phyloP scores from a whole-genome alignment of 2,888 invertebrate genomes.

The Agrotis clavis region DNA sequence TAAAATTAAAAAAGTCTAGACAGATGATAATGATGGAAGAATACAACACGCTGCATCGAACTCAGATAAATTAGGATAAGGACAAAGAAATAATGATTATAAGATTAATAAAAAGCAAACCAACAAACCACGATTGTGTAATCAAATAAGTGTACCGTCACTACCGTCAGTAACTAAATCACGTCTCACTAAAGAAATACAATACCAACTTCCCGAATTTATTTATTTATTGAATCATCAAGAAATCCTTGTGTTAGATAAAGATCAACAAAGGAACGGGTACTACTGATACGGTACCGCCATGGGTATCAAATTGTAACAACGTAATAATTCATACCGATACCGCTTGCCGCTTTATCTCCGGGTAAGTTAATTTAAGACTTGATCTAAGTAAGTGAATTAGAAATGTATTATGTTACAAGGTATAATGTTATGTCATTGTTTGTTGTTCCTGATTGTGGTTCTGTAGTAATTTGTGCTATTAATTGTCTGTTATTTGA shows the following conservation, averaged over 20 bases:
- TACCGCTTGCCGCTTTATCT: constrained; percentile 50
- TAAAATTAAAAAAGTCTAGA: neutral
- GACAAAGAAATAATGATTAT: neutral
- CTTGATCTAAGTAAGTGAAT: constrained; percentile 49
- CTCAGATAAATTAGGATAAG: neutral
- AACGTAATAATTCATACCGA: constrained; percentile 58
- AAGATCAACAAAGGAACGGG: constrained; percentile 48
- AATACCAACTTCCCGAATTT: constrained; percentile 48
- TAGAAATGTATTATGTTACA: constrained; percentile 52
- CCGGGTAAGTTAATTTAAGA: constrained; percentile 52
- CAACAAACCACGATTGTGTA: neutral
- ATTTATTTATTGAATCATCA: constrained; percentile 55
- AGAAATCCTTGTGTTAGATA: constrained; percentile 52
- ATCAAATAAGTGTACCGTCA: constrained; percentile 14
- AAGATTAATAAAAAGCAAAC: neutral
- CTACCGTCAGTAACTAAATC: constrained; percentile 9
- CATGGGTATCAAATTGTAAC: constrained; percentile 60
- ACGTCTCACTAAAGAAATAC: constrained; percentile 29
- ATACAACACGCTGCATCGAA: neutral
- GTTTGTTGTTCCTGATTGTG: constrained; percentile 33
- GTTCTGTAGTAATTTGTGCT: neutral
- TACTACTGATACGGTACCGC: constrained; percentile 54
- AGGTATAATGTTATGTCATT: constrained; percentile 30
- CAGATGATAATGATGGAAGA: neutral
- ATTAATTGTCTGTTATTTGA: neutral